Evolutionary conservation across 1,140 invertebrate species (phyloP), one percentile per base, ranked within the genome.

Genomic region (Diuraphis noxia): DNA sequence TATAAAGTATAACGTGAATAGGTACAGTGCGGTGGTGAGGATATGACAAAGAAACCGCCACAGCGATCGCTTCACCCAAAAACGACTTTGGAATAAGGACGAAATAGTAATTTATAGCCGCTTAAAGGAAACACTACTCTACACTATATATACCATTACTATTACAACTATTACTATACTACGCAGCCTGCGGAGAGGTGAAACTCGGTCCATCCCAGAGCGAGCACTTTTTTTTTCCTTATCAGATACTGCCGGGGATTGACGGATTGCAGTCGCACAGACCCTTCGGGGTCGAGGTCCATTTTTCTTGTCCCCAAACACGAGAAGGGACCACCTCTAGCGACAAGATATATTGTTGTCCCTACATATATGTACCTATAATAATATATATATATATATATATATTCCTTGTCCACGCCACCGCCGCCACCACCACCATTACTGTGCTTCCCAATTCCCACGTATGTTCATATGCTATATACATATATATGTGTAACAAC

Each of bases 241-340:
- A 88, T 88, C 86, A 56, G 86, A 88, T 40, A 86, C 85, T n/a
- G 49, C 52, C 36, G 52, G 43, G 84, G 86, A 88, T 88, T 88
- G 86, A 88, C 86, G 86, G 86, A 88, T 88, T 88, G 86, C 86
- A 88, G 86, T 88, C 49, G 52, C 52, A n/a, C 86, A 40, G 86
- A 88, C 86, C 86, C 86, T 88, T 88, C 86, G 40, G 49, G 86
- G 86, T 88, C 86, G 49, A 41, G 86, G 86, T 88, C 86, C 86
- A 88, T 88, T 88, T 88, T 88, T 88, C 86, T 88, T 88, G 86
- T 88, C 86, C 86, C 86, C 52, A 30, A 88, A 88, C 17, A 63
- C 86, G 19, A 56, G 36, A 88, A 56, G 86, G 86, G 86, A 88
- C 86, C 46, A 52, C 84, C 52, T 88, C 49, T 88, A 56, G 36